Conservation (phyloP, 1,140 invertebrate genomes). For the Homalodisca vitripennis region DNA sequence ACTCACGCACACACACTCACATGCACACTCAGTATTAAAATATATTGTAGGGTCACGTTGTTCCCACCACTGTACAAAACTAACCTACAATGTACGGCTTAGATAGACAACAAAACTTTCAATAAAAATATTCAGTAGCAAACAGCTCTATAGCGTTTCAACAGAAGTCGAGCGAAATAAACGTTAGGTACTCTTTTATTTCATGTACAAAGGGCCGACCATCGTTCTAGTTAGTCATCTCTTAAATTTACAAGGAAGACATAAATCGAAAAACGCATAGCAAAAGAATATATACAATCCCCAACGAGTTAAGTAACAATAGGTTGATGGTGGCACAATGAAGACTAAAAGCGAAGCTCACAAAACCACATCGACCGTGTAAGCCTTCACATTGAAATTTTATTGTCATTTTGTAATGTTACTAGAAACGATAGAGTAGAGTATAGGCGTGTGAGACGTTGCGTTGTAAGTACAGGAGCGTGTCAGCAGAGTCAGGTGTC, state of each 20-base stretch:
- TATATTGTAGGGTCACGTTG: conserved; percentile 19
- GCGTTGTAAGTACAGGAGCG: no score
- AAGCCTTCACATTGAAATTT: conserved; percentile 12
- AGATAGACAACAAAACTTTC: no score
- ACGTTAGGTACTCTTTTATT: background rate
- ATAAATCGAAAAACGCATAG: conserved; percentile 14
- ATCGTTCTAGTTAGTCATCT: background rate
- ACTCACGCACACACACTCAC: conserved; percentile 23
- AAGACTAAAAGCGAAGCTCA: conserved; percentile 20
- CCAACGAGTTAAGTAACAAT: background rate
- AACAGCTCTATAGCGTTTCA: no score
- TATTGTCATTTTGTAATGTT: conserved; percentile 19
- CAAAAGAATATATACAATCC: conserved; percentile 4
- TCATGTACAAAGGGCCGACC: background rate
- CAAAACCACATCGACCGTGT: conserved; percentile 1
- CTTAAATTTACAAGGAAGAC: conserved; percentile 24
- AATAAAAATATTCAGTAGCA: background rate
- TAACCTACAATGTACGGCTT: conserved; percentile 20
- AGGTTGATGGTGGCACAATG: background rate
- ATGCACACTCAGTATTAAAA: conserved; percentile 23
- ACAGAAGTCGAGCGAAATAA: background rate
- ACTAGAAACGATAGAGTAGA: no score
- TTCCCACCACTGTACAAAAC: conserved; percentile 26
- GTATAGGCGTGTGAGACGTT: no score
- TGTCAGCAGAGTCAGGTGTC: no score